Percentiles rank a stretch among this genome's conserved stretches.
Conservation (phyloP, 1,140 invertebrate genomes). For the Trachelipus rathkii region DNA sequence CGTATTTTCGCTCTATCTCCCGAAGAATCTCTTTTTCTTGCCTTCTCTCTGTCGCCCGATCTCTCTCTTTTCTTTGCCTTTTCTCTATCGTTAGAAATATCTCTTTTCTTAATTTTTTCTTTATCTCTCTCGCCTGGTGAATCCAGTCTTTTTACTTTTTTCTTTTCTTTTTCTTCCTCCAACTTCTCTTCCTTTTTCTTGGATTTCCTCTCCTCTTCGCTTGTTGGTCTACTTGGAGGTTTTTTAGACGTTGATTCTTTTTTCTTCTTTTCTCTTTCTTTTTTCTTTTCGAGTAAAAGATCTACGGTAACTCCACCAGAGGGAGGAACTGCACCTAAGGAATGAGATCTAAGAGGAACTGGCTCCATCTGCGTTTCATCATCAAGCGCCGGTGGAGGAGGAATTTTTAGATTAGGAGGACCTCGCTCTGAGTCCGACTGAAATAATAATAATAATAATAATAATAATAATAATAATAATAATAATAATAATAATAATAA, state of each 20-base stretch:
- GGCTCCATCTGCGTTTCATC: neutral
- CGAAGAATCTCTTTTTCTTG: slow-evolving; percentile 20
- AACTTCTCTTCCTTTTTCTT: slow-evolving; percentile 31
- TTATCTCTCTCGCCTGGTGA: slow-evolving; percentile 21
- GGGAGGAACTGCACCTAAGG: slow-evolving; percentile 31
- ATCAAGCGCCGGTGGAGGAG: slow-evolving; percentile 27
- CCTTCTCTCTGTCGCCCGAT: slow-evolving; percentile 32
- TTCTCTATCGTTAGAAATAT: slow-evolving; percentile 34
- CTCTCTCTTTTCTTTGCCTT: slow-evolving; percentile 33
- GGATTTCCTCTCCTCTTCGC: slow-evolving; percentile 24
- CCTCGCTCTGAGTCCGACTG: slow-evolving; percentile 31
- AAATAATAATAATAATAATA: neutral
- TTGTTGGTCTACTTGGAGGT: slow-evolving; percentile 20
- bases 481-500: neutral
- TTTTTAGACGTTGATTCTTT: slow-evolving; percentile 29
- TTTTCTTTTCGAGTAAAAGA: slow-evolving; percentile 29
- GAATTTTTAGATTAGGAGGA: slow-evolving; percentile 35
- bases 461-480: neutral
- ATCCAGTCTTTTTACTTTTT: slow-evolving; percentile 33
- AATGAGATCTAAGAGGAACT: slow-evolving; percentile 30
- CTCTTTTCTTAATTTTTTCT: slow-evolving; percentile 37
- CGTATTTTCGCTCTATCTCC: slow-evolving; percentile 17
- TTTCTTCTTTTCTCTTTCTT: slow-evolving; percentile 36
- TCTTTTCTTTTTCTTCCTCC: slow-evolving; percentile 35
- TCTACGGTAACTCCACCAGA: slow-evolving; percentile 30